A percentile compares a stretch with the other conserved stretches of the same genome.
Evolutionary conservation across 2,888 invertebrate species (phyloP).

Genomic region (Hyposoter dolosus): DNA sequence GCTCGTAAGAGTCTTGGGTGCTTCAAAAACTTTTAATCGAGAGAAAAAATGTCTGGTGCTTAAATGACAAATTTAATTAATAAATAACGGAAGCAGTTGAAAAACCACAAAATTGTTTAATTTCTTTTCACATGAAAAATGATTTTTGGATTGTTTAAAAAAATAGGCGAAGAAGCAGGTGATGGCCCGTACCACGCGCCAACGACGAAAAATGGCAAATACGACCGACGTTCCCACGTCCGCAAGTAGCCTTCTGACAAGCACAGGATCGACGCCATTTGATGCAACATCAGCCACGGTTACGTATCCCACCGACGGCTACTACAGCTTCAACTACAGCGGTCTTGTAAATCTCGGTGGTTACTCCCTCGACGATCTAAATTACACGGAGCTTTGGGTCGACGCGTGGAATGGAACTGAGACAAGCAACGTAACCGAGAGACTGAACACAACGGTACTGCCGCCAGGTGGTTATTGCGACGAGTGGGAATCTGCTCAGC

Average conservation of each 20-base stretch:
- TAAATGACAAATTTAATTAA: neutral
- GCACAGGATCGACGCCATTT: conserved; percentile 85
- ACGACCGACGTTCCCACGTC: conserved; percentile 84
- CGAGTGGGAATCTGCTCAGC: conserved; percentile 93
- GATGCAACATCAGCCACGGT: conserved; percentile 79
- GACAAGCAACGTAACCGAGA: conserved; percentile 85
- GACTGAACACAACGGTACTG: conserved; percentile 84
- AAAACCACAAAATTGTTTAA: neutral
- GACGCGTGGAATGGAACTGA: conserved; percentile 86
- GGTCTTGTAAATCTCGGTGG: conserved; percentile 79
- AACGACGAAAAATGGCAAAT: conserved; percentile 87
- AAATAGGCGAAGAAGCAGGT: conserved; percentile 86
- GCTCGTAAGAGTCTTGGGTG: neutral
- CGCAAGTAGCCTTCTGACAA: conserved; percentile 82
- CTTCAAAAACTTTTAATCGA: neutral
- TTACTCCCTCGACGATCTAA: conserved; percentile 84
- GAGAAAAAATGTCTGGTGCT: neutral
- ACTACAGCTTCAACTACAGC: conserved; percentile 81
- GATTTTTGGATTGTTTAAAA: conserved; percentile 16
- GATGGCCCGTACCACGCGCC: conserved; percentile 88
- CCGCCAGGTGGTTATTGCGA: conserved; percentile 86
- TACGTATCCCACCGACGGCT: conserved; percentile 78
- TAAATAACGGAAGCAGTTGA: neutral
- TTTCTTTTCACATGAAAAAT: neutral
- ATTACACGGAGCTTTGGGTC: conserved; percentile 86